phyloP scores from a whole-genome alignment of 2,888 invertebrate genomes.

The Pristionchus entomophagus region DNA sequence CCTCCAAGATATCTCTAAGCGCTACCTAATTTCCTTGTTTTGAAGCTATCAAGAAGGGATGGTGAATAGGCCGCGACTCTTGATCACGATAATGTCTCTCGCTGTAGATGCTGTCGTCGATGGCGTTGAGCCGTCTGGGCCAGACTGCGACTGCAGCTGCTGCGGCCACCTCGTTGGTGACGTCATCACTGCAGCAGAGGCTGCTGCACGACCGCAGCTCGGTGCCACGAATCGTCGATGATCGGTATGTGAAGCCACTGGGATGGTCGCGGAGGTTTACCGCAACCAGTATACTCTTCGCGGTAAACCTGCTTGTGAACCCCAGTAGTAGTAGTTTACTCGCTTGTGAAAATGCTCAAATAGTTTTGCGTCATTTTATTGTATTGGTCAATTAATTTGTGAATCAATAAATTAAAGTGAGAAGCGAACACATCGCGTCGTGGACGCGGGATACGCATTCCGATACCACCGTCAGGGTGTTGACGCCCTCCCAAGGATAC shows the following conservation, averaged over 20 bases:
- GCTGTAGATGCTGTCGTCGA: constrained; percentile 36
- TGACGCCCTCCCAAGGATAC: constrained; percentile 71
- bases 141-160: too few relatives aligned
- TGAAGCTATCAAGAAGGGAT: too few relatives aligned
- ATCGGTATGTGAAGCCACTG: constrained; percentile 63
- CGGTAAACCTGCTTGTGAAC: too few relatives aligned
- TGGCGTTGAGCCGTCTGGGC: constrained; percentile 24
- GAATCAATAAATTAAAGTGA: constrained; percentile 7
- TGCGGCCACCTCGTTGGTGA: not conserved
- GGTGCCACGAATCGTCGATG: constrained; percentile 73
- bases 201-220: constrained; percentile 66
- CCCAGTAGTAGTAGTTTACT: too few relatives aligned
- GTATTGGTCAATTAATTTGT: too few relatives aligned
- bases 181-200: constrained; percentile 44
- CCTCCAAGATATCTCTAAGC: not conserved
- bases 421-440: constrained; percentile 47
- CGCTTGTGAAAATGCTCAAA: too few relatives aligned
- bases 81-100: too few relatives aligned
- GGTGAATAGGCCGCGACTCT: too few relatives aligned
- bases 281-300: too few relatives aligned
- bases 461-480: constrained; percentile 73
- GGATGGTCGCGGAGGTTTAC: too few relatives aligned
- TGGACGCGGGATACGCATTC: constrained; percentile 70
- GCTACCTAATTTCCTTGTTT: not conserved
- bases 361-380: too few relatives aligned